These are phyloP conservation scores for Stratiomys singularior DNA, from an alignment of 2,888 invertebrate genomes.

Conservation along the genomic window DNA sequence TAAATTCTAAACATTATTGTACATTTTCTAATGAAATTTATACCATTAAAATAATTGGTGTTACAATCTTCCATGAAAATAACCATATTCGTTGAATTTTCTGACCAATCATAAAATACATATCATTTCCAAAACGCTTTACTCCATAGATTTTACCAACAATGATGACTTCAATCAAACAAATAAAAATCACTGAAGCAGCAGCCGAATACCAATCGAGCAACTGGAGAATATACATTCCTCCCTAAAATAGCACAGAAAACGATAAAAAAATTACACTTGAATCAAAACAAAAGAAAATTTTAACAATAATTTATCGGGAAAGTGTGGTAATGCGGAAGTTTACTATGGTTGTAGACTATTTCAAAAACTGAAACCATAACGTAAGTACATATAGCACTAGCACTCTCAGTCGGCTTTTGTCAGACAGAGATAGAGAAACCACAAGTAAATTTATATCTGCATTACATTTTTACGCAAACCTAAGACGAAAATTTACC, in stretches of 20 bases:
- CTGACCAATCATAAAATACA: constrained; percentile 77
- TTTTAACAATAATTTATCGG: too few species aligned
- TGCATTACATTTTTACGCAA: too few species aligned
- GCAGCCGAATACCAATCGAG: constrained; percentile 90
- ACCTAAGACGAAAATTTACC: too few species aligned
- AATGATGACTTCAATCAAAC: constrained; percentile 81
- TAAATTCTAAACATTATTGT: background rate
- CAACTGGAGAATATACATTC: constrained; percentile 85
- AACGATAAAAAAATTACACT: too few species aligned
- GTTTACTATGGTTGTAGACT: too few species aligned
- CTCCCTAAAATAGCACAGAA: constrained; percentile 72
- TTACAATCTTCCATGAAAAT: constrained; percentile 76
- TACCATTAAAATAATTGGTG: constrained; percentile 76
- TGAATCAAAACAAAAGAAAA: too few species aligned
- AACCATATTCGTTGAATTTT: constrained; percentile 74
- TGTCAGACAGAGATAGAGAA: too few species aligned
- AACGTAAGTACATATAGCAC: too few species aligned
- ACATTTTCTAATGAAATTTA: constrained; percentile 53
- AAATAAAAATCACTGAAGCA: constrained; percentile 80
- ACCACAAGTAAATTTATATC: too few species aligned
- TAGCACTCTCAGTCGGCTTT: too few species aligned
- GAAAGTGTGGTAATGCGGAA: too few species aligned
- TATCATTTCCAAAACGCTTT: constrained; percentile 71
- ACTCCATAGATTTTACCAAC: constrained; percentile 86
- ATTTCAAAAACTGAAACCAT: too few species aligned